phyloP scores from a whole-genome alignment of 2,888 invertebrate species.

The Glaucopsyche alexis region DNA sequence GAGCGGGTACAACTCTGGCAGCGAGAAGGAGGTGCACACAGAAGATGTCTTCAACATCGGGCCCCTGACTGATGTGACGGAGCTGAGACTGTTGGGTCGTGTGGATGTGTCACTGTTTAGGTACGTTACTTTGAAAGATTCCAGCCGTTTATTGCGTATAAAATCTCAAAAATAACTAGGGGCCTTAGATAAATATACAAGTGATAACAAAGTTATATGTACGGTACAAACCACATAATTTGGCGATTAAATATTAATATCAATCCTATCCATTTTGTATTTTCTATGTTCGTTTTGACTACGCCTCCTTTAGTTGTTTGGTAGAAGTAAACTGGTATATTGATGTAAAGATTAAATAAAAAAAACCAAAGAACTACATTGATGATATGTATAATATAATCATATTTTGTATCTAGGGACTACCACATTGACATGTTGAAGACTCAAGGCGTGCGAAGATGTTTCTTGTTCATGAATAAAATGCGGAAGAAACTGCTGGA shows the following conservation, averaged over 20 bases:
- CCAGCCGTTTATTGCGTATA: too few species aligned
- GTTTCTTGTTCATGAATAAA: slow-evolving; percentile 88
- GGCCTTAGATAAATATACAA: too few species aligned
- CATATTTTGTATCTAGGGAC: slow-evolving; percentile 70
- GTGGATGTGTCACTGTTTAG: slow-evolving; percentile 69
- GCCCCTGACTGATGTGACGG: slow-evolving; percentile 72
- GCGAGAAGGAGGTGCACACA: slow-evolving; percentile 41
- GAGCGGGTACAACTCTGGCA: slow-evolving; percentile 51
- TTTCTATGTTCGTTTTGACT: too few species aligned
- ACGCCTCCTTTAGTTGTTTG: too few species aligned
- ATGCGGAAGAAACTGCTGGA: slow-evolving; percentile 84
- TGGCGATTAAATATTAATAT: too few species aligned
- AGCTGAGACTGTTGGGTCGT: slow-evolving; percentile 68
- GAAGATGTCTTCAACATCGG: slow-evolving; percentile 75
- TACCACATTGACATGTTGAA: slow-evolving; percentile 94
- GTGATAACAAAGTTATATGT: too few species aligned
- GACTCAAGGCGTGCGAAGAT: slow-evolving; percentile 90
- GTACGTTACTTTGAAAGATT: slow-evolving; percentile 42
- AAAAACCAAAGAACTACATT: too few species aligned
- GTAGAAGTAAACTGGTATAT: too few species aligned
- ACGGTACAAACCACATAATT: too few species aligned
- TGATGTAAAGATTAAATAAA: too few species aligned
- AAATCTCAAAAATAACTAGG: too few species aligned
- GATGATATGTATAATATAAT: neutral
- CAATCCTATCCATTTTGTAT: too few species aligned